Evolutionary conservation across 2,113 vertebrate genomes (phyloP), one percentile per base, ranked within the genome.

Genomic region (Loxodonta africana): DNA sequence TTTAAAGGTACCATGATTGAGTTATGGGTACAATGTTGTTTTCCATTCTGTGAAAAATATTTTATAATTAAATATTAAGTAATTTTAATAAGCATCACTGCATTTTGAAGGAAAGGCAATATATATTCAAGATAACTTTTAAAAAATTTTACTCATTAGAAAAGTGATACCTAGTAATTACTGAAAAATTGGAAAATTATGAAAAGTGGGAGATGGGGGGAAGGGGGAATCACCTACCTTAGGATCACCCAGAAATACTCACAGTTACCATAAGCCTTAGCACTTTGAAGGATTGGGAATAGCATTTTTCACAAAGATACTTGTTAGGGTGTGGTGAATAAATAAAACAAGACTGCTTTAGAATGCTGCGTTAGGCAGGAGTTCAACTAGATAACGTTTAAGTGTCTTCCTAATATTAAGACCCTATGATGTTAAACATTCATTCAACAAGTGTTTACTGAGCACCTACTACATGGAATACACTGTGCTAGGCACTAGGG

Each of bases 91-190:
- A 44, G 23, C 5, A 65, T 60, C 44, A 44, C 9, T 44, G 1
- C 67, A n/a, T 46, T 73, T 90, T 81, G 28, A 94, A 57, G 60
- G 28, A 73, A 97, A 97, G 30, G 21, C 26, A 91, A 51, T 41
- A 62, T 71, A n/a, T 84, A 51, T 85, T 94, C 41, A 96, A 88
- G n/a, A 73, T 62, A 53, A 88, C 57, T 33, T 83, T 73, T 76
- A 46, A 37, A 65, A 83, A 67, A 20, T 46, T 77, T 46, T 30
- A 46, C 23, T 88, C 14, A 8, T 67, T n/a, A 26, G 63, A 53
- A 41, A 82, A 95, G 18, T 62, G 8, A 74, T 23, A 73, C 14
- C 23, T 85, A 71, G 51, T 67, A 37, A 74, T 78, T 85, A 69
- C 57, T 46, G 15, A 46, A 71, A 96, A 92, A 89, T 63, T 46